Evolutionary conservation across 2,797 vertebrate species (phyloP).

Genomic region (Gallirallus australis): DNA sequence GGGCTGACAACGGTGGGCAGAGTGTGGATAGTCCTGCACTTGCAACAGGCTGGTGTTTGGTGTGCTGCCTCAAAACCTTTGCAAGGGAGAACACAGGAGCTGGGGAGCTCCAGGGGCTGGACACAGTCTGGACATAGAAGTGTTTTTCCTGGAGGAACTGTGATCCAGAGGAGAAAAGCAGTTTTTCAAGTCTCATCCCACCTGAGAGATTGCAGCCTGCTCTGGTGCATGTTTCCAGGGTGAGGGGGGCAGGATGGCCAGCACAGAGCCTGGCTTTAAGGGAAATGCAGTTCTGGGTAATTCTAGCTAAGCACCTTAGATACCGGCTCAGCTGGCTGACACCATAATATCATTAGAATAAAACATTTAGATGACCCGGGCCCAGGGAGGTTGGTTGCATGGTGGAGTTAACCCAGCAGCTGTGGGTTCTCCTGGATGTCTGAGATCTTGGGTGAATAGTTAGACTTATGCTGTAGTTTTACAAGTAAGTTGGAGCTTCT

Average conservation of each 20-base stretch:
- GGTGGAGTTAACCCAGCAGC: not conserved
- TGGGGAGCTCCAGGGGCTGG: not conserved
- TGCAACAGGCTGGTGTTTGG: not conserved
- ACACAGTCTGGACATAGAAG: not conserved
- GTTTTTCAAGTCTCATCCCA: not conserved
- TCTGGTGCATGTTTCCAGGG: not conserved
- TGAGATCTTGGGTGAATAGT: not conserved
- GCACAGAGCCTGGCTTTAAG: not conserved
- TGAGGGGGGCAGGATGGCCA: not conserved
- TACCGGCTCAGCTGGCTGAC: conserved; percentile 16
- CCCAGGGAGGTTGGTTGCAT: not conserved
- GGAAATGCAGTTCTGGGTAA: conserved; percentile 18
- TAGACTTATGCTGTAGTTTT: not conserved
- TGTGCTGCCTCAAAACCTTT: not conserved
- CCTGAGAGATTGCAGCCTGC: not conserved
- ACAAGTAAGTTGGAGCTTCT: not conserved
- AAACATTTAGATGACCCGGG: conserved; percentile 14
- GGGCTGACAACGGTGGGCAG: not conserved
- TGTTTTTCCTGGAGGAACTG: not conserved
- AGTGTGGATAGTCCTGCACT: not conserved
- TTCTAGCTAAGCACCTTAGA: conserved; percentile 45
- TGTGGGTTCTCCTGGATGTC: not conserved
- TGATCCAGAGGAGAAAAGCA: not conserved
- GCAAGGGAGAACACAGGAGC: accelerated
- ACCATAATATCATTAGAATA: conserved; percentile 19